phyloP scores from a whole-genome alignment of 2,888 invertebrate genomes.

The Augochlorella aurata region DNA sequence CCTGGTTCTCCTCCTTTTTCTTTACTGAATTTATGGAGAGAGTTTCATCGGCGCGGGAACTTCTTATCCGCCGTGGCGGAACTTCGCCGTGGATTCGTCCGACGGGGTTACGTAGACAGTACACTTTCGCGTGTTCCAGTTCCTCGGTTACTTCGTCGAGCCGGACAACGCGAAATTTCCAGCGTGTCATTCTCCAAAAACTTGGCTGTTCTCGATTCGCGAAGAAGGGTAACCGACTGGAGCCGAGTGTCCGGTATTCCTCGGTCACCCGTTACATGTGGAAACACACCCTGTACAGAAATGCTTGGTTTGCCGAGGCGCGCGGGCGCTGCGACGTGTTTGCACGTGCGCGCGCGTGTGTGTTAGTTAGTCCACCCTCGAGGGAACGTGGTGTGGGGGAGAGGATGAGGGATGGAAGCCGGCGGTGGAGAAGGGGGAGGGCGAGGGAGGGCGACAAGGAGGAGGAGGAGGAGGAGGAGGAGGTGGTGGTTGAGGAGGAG shows the following conservation, averaged over 20 bases:
- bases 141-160: background rate
- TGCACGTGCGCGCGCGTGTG: conserved; percentile 53
- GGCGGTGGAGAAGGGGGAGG: conserved; percentile 41
- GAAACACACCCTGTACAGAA: conserved; percentile 80
- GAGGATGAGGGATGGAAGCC: conserved; percentile 69
- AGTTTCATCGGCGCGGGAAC: conserved; percentile 52
- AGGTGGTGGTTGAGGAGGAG: conserved; percentile 21
- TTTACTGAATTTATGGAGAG: conserved; percentile 46
- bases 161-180: background rate
- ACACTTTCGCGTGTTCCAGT: background rate
- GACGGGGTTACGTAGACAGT: background rate
- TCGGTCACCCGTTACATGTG: conserved; percentile 78
- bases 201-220: too few species aligned
- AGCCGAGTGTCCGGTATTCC: conserved; percentile 7
- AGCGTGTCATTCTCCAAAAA: background rate
- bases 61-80: conserved; percentile 37
- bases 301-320: conserved; percentile 78
- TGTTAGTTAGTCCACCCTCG: conserved; percentile 77
- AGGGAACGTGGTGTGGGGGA: conserved; percentile 65
- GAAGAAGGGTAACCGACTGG: too few species aligned
- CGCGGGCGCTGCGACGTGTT: conserved; percentile 63
- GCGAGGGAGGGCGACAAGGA: conserved; percentile 8
- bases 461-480: conserved; percentile 40
- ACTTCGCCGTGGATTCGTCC: conserved; percentile 22
- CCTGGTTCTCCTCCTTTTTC: conserved; percentile 33